Evolutionary conservation across 1,140 invertebrate species (phyloP).

Genomic region (Macrosteles quadrilineatus): DNA sequence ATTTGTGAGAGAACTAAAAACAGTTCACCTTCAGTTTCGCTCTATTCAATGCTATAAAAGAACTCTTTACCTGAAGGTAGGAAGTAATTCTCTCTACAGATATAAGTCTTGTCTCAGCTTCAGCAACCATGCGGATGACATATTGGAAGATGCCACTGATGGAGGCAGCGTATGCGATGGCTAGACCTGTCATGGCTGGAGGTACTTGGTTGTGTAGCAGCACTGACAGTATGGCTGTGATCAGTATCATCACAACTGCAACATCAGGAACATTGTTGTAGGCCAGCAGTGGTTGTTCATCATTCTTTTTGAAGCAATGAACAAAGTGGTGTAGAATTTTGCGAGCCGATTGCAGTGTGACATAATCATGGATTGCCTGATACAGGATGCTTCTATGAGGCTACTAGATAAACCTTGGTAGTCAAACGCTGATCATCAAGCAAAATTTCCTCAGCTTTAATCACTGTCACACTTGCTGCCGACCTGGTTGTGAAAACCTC

Average conservation of each 20-base stretch:
- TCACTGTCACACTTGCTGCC: too few relatives aligned
- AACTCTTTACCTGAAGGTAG: constrained; percentile 48
- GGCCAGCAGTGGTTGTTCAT: constrained; percentile 8
- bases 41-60: too few relatives aligned
- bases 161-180: constrained; percentile 65
- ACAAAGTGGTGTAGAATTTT: too few relatives aligned
- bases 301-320: background rate
- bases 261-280: background rate
- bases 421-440: too few relatives aligned
- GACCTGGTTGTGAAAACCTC: too few relatives aligned
- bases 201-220: constrained; percentile 56
- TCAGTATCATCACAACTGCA: constrained; percentile 54
- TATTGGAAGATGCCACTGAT: constrained; percentile 68
- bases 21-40: too few relatives aligned
- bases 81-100: constrained; percentile 55
- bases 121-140: constrained; percentile 63
- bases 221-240: constrained; percentile 60
- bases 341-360: too few relatives aligned
- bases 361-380: too few relatives aligned
- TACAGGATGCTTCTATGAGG: too few relatives aligned
- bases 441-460: too few relatives aligned
- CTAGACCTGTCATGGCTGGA: constrained; percentile 66
- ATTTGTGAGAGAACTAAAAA: too few relatives aligned
- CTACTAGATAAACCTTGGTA: too few relatives aligned
- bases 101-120: constrained; percentile 66